A percentile compares a stretch with the other conserved stretches of the same genome.
These are phyloP conservation scores for Trematomus loennbergii DNA, from an alignment of 2,113 vertebrate genomes.

Conservation along the genomic window DNA sequence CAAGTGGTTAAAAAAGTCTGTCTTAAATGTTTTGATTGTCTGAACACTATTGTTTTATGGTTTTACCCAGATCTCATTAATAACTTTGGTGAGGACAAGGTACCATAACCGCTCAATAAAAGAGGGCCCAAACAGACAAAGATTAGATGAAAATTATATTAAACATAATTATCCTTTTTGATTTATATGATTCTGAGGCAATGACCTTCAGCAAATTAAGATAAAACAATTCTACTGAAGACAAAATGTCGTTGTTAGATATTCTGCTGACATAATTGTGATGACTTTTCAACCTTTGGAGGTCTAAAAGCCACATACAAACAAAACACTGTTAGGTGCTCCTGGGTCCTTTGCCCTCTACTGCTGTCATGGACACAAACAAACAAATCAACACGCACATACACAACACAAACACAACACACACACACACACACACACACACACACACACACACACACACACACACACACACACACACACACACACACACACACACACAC, in stretches of 20 bases:
- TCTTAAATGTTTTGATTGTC: neutral
- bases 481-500: constrained; percentile 33
- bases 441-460: constrained; percentile 33
- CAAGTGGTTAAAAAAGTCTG: neutral
- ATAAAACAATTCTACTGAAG: constrained; percentile 1
- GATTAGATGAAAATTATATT: neutral
- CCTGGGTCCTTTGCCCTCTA: constrained; percentile 38
- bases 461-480: constrained; percentile 11
- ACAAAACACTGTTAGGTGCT: constrained; percentile 12
- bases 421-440: constrained; percentile 33
- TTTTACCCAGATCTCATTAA: neutral
- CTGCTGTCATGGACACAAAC: constrained; percentile 36
- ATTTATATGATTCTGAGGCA: constrained; percentile 10
- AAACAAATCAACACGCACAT: constrained; percentile 49
- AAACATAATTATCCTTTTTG: constrained; percentile 4
- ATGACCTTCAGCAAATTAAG: constrained; percentile 17
- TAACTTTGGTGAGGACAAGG: neutral
- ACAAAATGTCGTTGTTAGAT: neutral
- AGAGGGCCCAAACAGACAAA: neutral
- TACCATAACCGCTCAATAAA: neutral
- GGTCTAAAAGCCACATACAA: constrained; percentile 18
- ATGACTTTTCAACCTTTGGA: constrained; percentile 27
- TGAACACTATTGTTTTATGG: neutral
- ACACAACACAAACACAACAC: constrained; percentile 1
- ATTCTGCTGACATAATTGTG: constrained; percentile 9